Evolutionary conservation across 30 jellyfish, hydroid and myxozoan species (phyloP), one percentile per base, ranked within the genome.

Genomic region (Turritopsis rubra): DNA sequence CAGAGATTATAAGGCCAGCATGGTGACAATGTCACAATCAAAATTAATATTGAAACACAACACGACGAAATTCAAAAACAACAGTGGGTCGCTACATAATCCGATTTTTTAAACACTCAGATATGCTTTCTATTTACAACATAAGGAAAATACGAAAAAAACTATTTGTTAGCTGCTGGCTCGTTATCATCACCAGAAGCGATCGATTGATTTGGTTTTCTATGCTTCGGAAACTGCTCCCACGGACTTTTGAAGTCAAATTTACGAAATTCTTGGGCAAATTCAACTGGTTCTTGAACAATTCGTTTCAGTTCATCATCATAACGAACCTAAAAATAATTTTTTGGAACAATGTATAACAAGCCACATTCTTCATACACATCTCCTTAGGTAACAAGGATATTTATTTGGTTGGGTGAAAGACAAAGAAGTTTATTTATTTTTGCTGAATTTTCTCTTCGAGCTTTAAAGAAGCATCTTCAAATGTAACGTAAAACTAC

Each of bases 181-280:
- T 75, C 66, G 8, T 29, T 83, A 1, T 70, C 52, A 0, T 68
- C 75, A 30, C 86, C 96, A 54, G 86, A 84, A 21, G 84, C 96
- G 22, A 89, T 77, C 27, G 78, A 82, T 19, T 82, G 30, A 17
- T 68, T 65, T 71, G 65, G 87, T 52, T 75, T 80, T 75, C 97
- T 79, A 88, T 85, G 92, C 52, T 75, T 88, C 1, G 98, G 96
- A 78, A 91, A 91, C 68, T 84, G 96, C 77, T 93, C 98, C 98
- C 98, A 93, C 21, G 98, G 98, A 70, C 90, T 88, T 79, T 92
- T 89, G 82, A 93, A 73, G 52, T 93, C 98, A 60, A 93, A 93
- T 76, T 93, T 93, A 71, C 98, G 87, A 66, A 87, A 93, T 60
- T 93, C 98, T 88, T 93, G 98, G 26, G 98, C 94, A 31, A 93